These are phyloP conservation scores for Pararge aegeria DNA, from an alignment of 1,140 invertebrate genomes.

Conservation along the genomic window DNA sequence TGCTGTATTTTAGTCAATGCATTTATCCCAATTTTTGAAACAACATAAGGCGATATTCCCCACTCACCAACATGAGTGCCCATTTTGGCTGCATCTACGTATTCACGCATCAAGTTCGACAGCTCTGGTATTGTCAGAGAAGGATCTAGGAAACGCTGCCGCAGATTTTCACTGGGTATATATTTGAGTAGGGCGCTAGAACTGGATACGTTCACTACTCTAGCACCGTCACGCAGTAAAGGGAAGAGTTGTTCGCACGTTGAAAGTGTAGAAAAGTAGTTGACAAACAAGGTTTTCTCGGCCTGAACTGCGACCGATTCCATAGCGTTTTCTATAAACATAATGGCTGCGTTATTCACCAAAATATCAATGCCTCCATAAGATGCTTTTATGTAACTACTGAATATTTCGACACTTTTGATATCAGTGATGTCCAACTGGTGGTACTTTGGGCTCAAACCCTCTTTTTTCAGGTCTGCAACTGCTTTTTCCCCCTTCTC, in stretches of 20 bases:
- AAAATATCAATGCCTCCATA: constrained; percentile 89
- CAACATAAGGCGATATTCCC: constrained; percentile 83
- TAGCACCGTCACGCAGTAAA: constrained; percentile 83
- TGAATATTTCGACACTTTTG: constrained; percentile 81
- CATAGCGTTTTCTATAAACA: constrained; percentile 82
- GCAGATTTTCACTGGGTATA: constrained; percentile 79
- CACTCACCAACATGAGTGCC: constrained; percentile 73
- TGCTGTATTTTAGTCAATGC: constrained; percentile 80
- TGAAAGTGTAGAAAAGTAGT: constrained; percentile 84
- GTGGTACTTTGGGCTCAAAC: constrained; percentile 82
- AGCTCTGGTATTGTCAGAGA: constrained; percentile 81
- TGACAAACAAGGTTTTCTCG: constrained; percentile 84
- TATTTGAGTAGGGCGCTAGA: constrained; percentile 81
- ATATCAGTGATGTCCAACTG: constrained; percentile 84
- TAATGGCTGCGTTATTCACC: constrained; percentile 92
- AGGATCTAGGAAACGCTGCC: constrained; percentile 76
- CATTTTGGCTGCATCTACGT: constrained; percentile 79
- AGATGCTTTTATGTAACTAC: constrained; percentile 81
- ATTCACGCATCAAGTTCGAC: constrained; percentile 82
- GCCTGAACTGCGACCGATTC: constrained; percentile 86
- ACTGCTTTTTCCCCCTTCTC: constrained; percentile 81
- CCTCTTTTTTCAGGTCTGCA: constrained; percentile 75
- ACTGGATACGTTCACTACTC: constrained; percentile 89
- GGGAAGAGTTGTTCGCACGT: constrained; percentile 86
- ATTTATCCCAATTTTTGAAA: constrained; percentile 87